Evolutionary conservation across 2,888 invertebrate genomes (phyloP).

Genomic region (Busseola fusca): DNA sequence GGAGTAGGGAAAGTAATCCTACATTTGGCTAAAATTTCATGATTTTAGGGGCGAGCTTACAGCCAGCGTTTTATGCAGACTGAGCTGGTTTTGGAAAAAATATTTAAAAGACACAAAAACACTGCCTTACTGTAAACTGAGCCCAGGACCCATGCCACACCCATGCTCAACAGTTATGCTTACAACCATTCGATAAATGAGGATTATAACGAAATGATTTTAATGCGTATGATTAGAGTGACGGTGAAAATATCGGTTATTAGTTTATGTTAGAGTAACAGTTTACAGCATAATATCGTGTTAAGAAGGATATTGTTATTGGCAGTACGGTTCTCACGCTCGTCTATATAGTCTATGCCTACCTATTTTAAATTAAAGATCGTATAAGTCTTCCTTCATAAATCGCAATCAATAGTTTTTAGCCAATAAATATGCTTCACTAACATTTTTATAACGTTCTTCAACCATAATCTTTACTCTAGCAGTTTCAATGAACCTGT

Average conservation of each 20-base stretch:
- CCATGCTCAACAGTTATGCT: not conserved
- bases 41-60: not conserved
- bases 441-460: constrained; percentile 21
- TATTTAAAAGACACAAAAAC: not conserved
- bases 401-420: constrained; percentile 41
- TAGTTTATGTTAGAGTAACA: constrained; percentile 25
- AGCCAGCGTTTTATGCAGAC: not conserved
- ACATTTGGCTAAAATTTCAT: not conserved
- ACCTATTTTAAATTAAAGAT: constrained; percentile 27
- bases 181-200: not conserved
- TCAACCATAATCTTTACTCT: not conserved
- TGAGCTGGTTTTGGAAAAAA: not conserved
- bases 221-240: constrained; percentile 16
- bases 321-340: constrained; percentile 31
- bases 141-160: too few relatives aligned
- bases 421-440: constrained; percentile 1
- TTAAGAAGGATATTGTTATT: constrained; percentile 23
- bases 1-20: not conserved
- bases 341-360: constrained; percentile 3
- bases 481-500: constrained; percentile 14
- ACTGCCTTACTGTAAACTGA: not conserved
- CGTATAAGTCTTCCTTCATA: constrained; percentile 23
- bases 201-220: not conserved
- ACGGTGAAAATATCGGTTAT: constrained; percentile 44
- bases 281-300: constrained; percentile 24